Evolutionary conservation across 2,113 vertebrate genomes (phyloP).

Genomic region (Anser cygnoides): DNA sequence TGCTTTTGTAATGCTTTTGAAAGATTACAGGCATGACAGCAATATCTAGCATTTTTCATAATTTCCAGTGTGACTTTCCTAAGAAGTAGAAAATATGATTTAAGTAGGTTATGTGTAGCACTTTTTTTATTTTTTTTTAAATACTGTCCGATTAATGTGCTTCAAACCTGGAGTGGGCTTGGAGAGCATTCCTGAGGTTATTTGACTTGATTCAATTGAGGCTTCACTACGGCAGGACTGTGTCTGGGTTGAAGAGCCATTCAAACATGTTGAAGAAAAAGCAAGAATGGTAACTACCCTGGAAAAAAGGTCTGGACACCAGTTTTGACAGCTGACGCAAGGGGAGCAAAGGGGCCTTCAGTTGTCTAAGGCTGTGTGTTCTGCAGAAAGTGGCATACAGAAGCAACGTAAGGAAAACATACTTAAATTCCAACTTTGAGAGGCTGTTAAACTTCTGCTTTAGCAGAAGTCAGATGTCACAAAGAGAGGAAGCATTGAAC

Average conservation of each 20-base stretch:
- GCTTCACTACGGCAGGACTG: fast-evolving
- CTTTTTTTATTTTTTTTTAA: not conserved
- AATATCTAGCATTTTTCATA: not conserved
- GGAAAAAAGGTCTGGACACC: not conserved
- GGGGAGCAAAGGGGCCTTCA: not conserved
- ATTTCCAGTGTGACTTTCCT: not conserved
- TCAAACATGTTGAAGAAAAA: not conserved
- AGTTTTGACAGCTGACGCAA: not conserved
- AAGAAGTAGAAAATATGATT: not conserved
- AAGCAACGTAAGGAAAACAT: not conserved
- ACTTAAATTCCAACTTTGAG: not conserved
- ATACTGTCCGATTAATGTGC: not conserved
- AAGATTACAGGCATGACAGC: not conserved
- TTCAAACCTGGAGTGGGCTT: not conserved
- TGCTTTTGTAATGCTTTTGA: not conserved
- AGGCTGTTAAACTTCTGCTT: not conserved
- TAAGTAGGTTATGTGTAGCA: not conserved
- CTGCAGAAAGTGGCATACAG: not conserved
- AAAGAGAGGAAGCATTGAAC: not conserved
- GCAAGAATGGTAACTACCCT: not conserved
- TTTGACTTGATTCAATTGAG: not conserved
- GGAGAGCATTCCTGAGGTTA: not conserved
- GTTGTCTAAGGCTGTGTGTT: not conserved
- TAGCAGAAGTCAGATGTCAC: not conserved
- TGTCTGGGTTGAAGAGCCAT: not conserved